Evolutionary conservation across 1,140 invertebrate genomes (phyloP).

Genomic region (Drosophila sturtevanti): DNA sequence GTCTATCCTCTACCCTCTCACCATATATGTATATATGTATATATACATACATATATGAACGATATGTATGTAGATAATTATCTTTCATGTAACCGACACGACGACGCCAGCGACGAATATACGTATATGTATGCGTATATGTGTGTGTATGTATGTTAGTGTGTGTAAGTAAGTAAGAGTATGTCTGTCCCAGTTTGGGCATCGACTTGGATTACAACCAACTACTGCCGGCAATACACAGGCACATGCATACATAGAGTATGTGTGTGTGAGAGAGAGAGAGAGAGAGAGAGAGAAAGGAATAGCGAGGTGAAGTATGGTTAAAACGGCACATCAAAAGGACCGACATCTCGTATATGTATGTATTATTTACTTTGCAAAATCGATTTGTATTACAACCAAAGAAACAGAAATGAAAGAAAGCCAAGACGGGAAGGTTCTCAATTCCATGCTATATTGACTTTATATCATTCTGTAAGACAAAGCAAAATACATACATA

Average conservation of each 20-base stretch:
- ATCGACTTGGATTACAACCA: conserved; percentile 11
- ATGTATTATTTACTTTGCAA: conserved; percentile 14
- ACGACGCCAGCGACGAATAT: neutral
- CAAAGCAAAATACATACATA: too few relatives aligned
- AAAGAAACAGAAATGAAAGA: too few relatives aligned
- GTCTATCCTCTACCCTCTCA: too few relatives aligned
- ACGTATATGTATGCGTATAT: neutral
- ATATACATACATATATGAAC: too few relatives aligned
- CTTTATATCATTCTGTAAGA: too few relatives aligned
- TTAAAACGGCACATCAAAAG: neutral
- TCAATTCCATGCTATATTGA: neutral
- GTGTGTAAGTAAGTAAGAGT: neutral
- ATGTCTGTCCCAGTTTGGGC: conserved; percentile 9
- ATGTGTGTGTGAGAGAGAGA: too few relatives aligned
- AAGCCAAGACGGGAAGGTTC: neutral
- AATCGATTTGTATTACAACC: conserved; percentile 7
- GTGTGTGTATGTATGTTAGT: too few relatives aligned
- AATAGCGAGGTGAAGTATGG: neutral
- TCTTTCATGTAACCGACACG: conserved; percentile 15
- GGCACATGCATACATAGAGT: too few relatives aligned
- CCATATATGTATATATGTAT: too few relatives aligned
- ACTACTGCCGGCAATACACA: neutral
- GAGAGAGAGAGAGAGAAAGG: neutral
- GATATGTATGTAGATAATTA: conserved; percentile 1
- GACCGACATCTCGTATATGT: conserved; percentile 4